Evolutionary conservation across 1,140 invertebrate genomes (phyloP), one percentile per base, ranked within the genome.

Genomic region (Philopotamus ludificatus): DNA sequence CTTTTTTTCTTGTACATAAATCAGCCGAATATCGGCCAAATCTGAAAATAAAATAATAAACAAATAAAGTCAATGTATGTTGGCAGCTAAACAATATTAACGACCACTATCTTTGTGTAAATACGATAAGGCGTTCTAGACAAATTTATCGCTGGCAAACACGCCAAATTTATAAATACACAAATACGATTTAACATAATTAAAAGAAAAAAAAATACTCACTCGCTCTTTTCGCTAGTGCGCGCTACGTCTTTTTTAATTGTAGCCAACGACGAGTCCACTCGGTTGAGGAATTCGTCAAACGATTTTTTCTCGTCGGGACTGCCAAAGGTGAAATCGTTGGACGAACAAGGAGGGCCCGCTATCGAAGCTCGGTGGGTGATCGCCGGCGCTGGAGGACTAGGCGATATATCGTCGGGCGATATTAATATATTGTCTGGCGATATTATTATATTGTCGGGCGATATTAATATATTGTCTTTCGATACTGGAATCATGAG

Each of bases 211-310:
- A 34, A 34, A 12, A 47, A 22, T 75, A 89, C 87, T 89, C 83
- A 92, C 89, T 90, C 85, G 80, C 88, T 90, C 71, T 84, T 87
- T 70, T 84, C 86, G 77, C 88, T 89, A 63, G 87, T 85, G 73
- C 89, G 86, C 72, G 91, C 87, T n/a, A 94, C 90, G 74, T 92
- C 89, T 77, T 86, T 89, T 74, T 91, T 91, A 16, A 89, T 91
- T 74, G 82, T 87, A 34, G 91, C 92, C 74, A 95, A 91, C 18
- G 90, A 89, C 66, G 86, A 88, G 81, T 95, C 93, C 73, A 95
- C 89, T 83, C 92, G 89, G 66, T 85, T 90, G 71, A 95, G 83
- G 76, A 94, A 94, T 71, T 94, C 89, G 73, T 87, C 86, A 72
- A 90, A 87, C 70, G 81, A 85, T 77, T 85, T 89, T 76, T 85